Percentiles rank a stretch among this genome's conserved stretches.
phyloP scores from a whole-genome alignment of 2,113 vertebrate species.

The Passer domesticus region DNA sequence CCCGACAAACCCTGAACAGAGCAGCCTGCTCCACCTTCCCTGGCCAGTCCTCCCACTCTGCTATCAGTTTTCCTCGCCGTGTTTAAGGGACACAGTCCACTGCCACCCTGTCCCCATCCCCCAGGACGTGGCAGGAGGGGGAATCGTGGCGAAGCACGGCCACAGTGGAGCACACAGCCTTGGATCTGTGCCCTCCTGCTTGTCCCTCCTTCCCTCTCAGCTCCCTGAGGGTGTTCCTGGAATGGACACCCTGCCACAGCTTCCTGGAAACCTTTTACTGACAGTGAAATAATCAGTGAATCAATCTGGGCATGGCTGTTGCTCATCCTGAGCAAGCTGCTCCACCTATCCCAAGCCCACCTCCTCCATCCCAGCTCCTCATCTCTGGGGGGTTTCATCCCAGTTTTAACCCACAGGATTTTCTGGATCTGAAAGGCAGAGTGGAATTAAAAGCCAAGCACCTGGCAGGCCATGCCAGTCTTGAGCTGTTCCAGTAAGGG shows the following conservation, averaged over 20 bases:
- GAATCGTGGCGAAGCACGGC: not conserved
- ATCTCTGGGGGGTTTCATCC: not conserved
- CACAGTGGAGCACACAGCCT: not conserved
- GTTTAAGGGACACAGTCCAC: not conserved
- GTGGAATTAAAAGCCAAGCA: not conserved
- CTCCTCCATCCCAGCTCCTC: not conserved
- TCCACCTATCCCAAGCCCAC: not conserved
- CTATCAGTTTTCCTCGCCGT: not conserved
- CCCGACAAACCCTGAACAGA: conserved; percentile 14
- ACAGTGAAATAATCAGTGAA: not conserved
- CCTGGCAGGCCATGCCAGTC: not conserved
- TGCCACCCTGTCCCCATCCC: not conserved
- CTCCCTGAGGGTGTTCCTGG: not conserved
- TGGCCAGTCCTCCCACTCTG: not conserved
- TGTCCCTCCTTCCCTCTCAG: not conserved
- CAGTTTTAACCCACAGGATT: not conserved
- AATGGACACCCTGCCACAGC: not conserved
- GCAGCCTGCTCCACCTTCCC: conserved; percentile 53
- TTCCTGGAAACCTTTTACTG: not conserved
- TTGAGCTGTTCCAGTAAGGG: not conserved
- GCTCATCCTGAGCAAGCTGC: not conserved
- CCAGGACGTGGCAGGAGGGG: not conserved
- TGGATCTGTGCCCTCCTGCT: not conserved
- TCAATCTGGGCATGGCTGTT: not conserved
- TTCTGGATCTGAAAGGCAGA: not conserved